Evolutionary conservation across 1,140 invertebrate species (phyloP).

Genomic region (Notospermus geniculatus): DNA sequence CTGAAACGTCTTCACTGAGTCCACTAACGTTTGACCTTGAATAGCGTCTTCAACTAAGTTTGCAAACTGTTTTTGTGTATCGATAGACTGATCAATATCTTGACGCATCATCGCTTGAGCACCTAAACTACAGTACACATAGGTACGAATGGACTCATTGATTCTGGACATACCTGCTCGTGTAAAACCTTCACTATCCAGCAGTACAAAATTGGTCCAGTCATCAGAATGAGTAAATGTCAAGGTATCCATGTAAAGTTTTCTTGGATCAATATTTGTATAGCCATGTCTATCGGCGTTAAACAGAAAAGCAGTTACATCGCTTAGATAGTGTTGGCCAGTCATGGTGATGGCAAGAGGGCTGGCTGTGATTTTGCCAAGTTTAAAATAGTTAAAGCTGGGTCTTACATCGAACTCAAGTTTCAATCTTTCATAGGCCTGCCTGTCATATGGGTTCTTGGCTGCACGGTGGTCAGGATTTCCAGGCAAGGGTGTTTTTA

Average conservation of each 20-base stretch:
- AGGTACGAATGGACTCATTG: neutral
- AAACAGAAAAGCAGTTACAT: neutral
- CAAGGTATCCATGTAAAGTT: too few relatives aligned
- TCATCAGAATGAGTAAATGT: neutral
- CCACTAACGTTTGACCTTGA: too few relatives aligned
- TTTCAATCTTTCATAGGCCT: neutral
- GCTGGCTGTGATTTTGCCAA: neutral
- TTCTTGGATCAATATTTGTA: too few relatives aligned
- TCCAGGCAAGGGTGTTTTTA: neutral
- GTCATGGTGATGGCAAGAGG: neutral
- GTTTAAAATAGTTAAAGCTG: neutral
- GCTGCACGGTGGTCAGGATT: neutral
- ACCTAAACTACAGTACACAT: constrained; percentile 4
- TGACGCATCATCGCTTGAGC: neutral
- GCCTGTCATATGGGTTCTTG: neutral
- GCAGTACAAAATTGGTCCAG: neutral
- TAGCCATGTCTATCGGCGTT: too few relatives aligned
- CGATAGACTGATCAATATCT: neutral
- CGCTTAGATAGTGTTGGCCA: neutral
- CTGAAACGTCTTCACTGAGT: too few relatives aligned
- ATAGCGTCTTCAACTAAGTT: neutral
- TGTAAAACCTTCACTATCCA: neutral
- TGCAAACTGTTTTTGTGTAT: constrained; percentile 1
- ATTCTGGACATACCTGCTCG: neutral
- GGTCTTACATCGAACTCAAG: neutral